Percentiles rank a stretch among this genome's conserved stretches.
Evolutionary conservation across 2,113 vertebrate genomes (phyloP).

Genomic region (Sminthopsis crassicaudata): DNA sequence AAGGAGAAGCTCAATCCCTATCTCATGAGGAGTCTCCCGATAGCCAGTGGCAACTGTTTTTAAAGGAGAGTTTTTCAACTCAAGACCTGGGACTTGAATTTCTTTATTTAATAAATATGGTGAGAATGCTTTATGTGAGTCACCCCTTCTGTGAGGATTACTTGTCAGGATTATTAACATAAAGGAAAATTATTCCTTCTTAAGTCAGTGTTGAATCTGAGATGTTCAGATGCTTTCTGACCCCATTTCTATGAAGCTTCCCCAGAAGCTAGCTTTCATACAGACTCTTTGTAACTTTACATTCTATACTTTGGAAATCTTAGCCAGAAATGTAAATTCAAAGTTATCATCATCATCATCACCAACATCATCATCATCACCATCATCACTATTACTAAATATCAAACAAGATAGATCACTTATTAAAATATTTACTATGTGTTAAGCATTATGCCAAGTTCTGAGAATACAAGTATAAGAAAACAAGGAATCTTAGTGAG

Average conservation of each 20-base stretch:
- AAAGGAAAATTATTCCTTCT: slow-evolving; percentile 13
- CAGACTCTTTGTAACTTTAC: neutral
- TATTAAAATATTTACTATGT: neutral
- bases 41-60: slow-evolving; percentile 83
- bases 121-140: slow-evolving; percentile 75
- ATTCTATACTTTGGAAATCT: neutral
- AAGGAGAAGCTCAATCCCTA: slow-evolving; percentile 60
- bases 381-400: neutral
- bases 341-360: neutral
- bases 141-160: slow-evolving; percentile 2
- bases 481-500: neutral
- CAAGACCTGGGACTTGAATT: slow-evolving; percentile 86
- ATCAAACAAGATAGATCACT: neutral
- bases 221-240: neutral
- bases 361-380: neutral
- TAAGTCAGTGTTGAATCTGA: neutral
- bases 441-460: neutral
- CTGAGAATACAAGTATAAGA: neutral
- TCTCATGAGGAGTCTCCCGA: slow-evolving; percentile 77
- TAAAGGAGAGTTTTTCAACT: slow-evolving; percentile 86
- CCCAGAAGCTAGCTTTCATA: neutral
- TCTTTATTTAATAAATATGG: slow-evolving; percentile 87
- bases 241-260: neutral
- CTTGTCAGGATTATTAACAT: slow-evolving; percentile 48
- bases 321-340: neutral